A percentile compares a stretch with the other conserved stretches of the same genome.
Conservation (phyloP, 2,888 invertebrate genomes). For the Callimorpha dominula region DNA sequence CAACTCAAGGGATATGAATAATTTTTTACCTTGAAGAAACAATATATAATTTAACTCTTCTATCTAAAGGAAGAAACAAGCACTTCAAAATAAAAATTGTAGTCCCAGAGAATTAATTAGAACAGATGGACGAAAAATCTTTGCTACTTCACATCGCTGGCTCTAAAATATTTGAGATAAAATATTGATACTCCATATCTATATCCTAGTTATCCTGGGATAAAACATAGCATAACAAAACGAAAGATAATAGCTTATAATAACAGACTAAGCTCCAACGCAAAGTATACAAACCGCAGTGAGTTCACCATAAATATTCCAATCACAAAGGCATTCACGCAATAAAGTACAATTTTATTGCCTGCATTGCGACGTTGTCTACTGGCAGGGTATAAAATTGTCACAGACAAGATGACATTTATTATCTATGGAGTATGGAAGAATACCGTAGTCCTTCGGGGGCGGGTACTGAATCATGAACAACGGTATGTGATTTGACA, state of each 20-base stretch:
- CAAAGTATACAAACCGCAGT: not conserved
- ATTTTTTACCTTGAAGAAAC: too few species aligned
- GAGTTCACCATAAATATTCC: constrained; percentile 13
- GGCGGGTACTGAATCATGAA: constrained; percentile 15
- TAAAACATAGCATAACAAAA: not conserved
- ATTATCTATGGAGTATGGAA: constrained; percentile 29
- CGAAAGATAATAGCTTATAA: not conserved
- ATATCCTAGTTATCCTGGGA: not conserved
- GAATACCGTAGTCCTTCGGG: constrained; percentile 30
- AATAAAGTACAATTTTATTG: constrained; percentile 20
- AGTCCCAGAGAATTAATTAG: too few species aligned
- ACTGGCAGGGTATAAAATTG: constrained; percentile 26
- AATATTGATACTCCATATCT: too few species aligned
- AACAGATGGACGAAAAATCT: too few species aligned
- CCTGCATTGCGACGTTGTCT: constrained; percentile 14
- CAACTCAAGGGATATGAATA: too few species aligned
- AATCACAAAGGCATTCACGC: constrained; percentile 19
- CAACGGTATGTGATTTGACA: constrained; percentile 36
- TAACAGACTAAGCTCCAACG: not conserved
- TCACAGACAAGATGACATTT: constrained; percentile 28
- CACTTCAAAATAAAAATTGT: too few species aligned
- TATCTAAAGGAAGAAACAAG: too few species aligned
- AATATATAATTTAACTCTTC: too few species aligned
- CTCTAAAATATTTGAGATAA: too few species aligned
- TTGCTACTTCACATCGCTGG: too few species aligned